Base-by-base conservation (phyloP, 23 tunicate species). In the Diplosoma virens region DNA sequence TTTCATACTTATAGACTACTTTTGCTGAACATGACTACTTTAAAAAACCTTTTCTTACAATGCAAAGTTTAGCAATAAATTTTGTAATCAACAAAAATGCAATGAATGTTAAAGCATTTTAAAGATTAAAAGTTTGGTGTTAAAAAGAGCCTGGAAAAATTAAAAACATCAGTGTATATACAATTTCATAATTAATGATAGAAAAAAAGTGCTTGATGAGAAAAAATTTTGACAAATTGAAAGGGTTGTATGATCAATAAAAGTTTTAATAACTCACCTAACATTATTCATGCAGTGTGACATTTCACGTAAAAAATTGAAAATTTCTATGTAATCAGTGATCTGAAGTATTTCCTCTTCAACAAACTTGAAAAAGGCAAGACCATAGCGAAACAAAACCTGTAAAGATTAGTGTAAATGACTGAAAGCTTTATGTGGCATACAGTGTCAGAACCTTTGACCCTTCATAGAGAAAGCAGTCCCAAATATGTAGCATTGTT, bases 401-500 rank as follows among this genome's bases (percentile, higher is more conserved):
- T 90, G 50, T 2, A 72, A 66, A 31, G 24, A 31, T 41, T 4
- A 11, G 6, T 28, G 20, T 6, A 22, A 24, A 58, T 58, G 21
- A 58, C 22, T 6, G 65, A n/a, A 58, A 14, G 65, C 6, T 7
- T 6, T 17, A 6, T n/a, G 65, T 58, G 17, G 65, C 65, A 14
- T 11, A 6, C 22, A 20, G n/a, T n/a, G n/a, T n/a, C n/a, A n/a
- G n/a, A n/a, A 90, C 97, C 87, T 92, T 92, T 59, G 86, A 79
- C 24, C 92, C 84, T 70, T 92, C 97, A 47, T 85, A 54, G 0
- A 92, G 83, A 21, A 92, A 81, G 37, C 88, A 65, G 71, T 92
- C 97, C 97, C 97, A 92, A n/a, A 92, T 80, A 27, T 76, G 87
- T 9, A 92, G 65, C 87, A 85, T 92, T 7, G 92, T 92, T 25